A percentile compares a stretch with the other conserved stretches of the same genome.
Evolutionary conservation across 2,113 vertebrate genomes (phyloP).

Genomic region (Helogale parvula): DNA sequence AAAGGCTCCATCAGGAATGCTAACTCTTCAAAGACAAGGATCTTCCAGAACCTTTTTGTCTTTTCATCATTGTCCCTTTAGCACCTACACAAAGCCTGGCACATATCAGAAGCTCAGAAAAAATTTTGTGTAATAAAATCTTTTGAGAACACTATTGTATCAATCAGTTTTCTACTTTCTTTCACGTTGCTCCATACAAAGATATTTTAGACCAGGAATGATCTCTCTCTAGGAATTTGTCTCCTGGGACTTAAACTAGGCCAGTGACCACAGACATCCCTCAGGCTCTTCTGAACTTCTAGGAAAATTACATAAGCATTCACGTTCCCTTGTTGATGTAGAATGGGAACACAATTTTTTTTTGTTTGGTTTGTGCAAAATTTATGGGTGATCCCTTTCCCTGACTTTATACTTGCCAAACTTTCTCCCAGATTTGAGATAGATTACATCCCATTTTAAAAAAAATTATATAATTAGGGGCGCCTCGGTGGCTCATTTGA

Average conservation of each 20-base stretch:
- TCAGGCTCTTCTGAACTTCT: not conserved
- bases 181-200: not conserved
- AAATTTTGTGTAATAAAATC: not conserved
- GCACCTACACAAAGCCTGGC: not conserved
- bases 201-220: not conserved
- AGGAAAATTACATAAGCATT: not conserved
- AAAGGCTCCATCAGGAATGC: not conserved
- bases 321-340: not conserved
- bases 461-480: not conserved
- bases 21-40: not conserved
- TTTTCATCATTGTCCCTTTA: not conserved
- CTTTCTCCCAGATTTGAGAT: not conserved
- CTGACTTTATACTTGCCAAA: not conserved
- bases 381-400: not conserved
- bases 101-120: not conserved
- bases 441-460: not conserved
- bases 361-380: constrained; percentile 2
- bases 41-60: not conserved
- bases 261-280: not conserved
- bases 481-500: too few species aligned
- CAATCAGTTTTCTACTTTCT: not conserved
- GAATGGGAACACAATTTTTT: not conserved
- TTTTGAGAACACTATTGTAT: not conserved
- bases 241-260: not conserved
- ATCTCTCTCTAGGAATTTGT: not conserved